phyloP scores from a whole-genome alignment of 2,888 invertebrate genomes.

The Neuroscelio doddi region DNA sequence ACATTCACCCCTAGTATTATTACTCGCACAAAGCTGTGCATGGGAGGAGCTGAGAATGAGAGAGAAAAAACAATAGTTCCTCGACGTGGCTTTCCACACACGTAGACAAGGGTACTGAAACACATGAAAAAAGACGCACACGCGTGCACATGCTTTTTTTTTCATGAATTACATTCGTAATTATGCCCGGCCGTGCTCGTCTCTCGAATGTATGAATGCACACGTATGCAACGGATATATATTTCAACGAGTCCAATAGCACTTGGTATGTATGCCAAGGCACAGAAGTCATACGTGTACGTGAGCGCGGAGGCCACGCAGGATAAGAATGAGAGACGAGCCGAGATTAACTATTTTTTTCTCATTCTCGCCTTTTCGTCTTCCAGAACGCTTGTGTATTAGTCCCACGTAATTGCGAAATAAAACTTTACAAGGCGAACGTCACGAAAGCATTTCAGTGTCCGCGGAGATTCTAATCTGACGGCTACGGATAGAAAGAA shows the following conservation, averaged over 20 bases:
- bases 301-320: neutral
- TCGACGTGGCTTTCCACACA: neutral
- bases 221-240: neutral
- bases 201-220: constrained; percentile 15
- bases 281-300: constrained; percentile 5
- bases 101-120: too few relatives aligned
- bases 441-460: too few relatives aligned
- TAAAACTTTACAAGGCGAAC: constrained; percentile 1
- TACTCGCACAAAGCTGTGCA: constrained; percentile 17
- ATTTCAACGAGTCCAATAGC: constrained; percentile 4
- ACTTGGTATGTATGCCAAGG: neutral
- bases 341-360: constrained; percentile 1
- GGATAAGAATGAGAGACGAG: neutral
- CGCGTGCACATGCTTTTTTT: constrained; percentile 15
- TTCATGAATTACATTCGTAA: constrained; percentile 62
- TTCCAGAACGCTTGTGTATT: neutral
- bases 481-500: neutral
- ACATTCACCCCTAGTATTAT: constrained; percentile 13
- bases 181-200: constrained; percentile 50
- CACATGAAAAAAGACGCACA: too few relatives aligned
- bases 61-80: constrained; percentile 35
- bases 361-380: constrained; percentile 1
- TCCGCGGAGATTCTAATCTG: neutral
- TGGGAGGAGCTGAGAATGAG: constrained; percentile 19
- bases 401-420: neutral